Conservation (phyloP, 2,113 vertebrate genomes). For the Otolemur garnettii region DNA sequence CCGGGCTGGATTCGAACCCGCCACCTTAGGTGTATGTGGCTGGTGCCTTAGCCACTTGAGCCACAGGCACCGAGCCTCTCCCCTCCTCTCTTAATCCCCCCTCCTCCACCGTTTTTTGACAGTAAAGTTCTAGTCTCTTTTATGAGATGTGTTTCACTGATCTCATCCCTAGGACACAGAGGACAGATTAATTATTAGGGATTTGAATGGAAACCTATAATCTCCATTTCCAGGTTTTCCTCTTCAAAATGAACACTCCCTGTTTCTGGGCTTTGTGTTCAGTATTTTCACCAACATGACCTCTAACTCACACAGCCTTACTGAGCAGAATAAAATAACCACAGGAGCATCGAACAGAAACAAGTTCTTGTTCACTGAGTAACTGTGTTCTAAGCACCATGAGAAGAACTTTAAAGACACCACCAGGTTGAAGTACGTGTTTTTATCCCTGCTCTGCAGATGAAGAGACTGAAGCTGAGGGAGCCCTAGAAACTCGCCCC, state of each 20-base stretch:
- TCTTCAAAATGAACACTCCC: background rate
- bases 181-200: background rate
- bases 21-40: too few species aligned
- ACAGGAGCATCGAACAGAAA: accelerated
- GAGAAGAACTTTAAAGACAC: background rate
- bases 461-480: background rate
- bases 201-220: background rate
- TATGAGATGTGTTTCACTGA: background rate
- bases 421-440: background rate
- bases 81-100: accelerated
- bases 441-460: too few species aligned
- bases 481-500: background rate
- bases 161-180: background rate
- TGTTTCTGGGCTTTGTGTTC: background rate
- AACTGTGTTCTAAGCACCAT: background rate
- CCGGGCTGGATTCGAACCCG: too few species aligned
- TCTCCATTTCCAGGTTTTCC: background rate
- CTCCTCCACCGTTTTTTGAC: background rate
- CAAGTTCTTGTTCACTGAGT: background rate
- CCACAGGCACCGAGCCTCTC: too few species aligned
- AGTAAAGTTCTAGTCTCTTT: background rate
- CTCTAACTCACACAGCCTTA: too few species aligned
- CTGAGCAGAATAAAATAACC: background rate
- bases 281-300: background rate
- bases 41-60: too few species aligned